Evolutionary conservation across 1,140 invertebrate species (phyloP).

Genomic region (Tetranychus urticae): DNA sequence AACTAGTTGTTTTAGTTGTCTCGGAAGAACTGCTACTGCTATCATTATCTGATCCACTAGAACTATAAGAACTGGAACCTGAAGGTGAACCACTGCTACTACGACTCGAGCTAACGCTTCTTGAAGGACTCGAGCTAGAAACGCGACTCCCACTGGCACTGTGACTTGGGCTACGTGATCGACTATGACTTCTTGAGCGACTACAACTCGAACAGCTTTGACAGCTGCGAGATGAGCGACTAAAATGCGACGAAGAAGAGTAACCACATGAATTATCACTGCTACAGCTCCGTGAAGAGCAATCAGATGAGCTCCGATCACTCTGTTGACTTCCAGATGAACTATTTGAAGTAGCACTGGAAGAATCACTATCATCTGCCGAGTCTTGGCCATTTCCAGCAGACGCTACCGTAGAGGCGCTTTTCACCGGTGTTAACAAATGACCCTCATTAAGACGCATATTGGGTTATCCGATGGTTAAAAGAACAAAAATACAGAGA

Average conservation of each 20-base stretch:
- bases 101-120: not conserved
- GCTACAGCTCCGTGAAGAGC: conserved; percentile 2
- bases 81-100: not conserved
- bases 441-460: too few relatives aligned
- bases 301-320: not conserved
- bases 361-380: too few relatives aligned
- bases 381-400: too few relatives aligned
- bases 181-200: not conserved
- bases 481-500: too few relatives aligned
- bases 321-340: not conserved
- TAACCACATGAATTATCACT: not conserved
- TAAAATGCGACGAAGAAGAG: not conserved
- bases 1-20: not conserved
- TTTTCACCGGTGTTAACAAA: too few relatives aligned
- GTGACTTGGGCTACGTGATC: not conserved
- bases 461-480: too few relatives aligned
- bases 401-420: too few relatives aligned
- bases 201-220: not conserved
- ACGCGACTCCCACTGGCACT: not conserved
- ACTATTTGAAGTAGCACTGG: too few relatives aligned
- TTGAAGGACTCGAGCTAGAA: not conserved
- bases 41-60: not conserved
- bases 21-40: not conserved
- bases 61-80: conserved; percentile 3
- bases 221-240: not conserved